Base-by-base conservation (phyloP, 2,888 invertebrate species). In the Schizotus pectinicornis region DNA sequence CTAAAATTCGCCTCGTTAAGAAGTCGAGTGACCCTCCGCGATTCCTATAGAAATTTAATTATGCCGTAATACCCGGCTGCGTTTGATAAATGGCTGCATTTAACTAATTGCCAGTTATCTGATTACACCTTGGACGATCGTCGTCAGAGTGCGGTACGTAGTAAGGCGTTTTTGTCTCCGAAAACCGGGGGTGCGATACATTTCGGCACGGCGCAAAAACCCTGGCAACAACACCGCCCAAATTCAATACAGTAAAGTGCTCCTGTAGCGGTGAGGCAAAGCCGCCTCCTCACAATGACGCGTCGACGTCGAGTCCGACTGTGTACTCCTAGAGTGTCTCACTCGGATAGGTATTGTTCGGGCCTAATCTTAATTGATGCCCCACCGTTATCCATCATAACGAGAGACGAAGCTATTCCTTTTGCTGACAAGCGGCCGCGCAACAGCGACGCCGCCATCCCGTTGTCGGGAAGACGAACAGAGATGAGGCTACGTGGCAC, bases 221-320 rank as follows among this genome's bases (percentile, higher is more conserved):
- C 67, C 69, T 64, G 37, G 46, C 64, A 54, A 61, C 69, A 67
- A 69, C 65, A 70, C 67, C 71, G 71, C 73, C 75, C 74, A 76
- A 78, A 79, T 79, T 78, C 80, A 80, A 80, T 80, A 80, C 78
- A 78, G 67, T 79, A 79, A 77, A 80, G 79, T 80, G 80, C 76
- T 76, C 74, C 73, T 61, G 66, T 65, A 56, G 60, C 54, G 63
- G 62, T 60, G 53, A 50, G 54, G 56, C 55, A 31, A 13, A 22
- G 31, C 36, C 11, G 30, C 32, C 31, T 32, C 14, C 38, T 37
- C 41, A 48, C 57, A 50, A 53, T 48, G 51, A 64, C 46, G 51
- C 64, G 63, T 58, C 43, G 37, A 43, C 47, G 31, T 35, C 42
- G 46, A 53, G 53, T 46, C 46, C 46, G 45, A 36, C 61, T 63